These are phyloP conservation scores for Drosophila arizonae DNA, from an alignment of 1,140 invertebrate genomes.

Conservation along the genomic window DNA sequence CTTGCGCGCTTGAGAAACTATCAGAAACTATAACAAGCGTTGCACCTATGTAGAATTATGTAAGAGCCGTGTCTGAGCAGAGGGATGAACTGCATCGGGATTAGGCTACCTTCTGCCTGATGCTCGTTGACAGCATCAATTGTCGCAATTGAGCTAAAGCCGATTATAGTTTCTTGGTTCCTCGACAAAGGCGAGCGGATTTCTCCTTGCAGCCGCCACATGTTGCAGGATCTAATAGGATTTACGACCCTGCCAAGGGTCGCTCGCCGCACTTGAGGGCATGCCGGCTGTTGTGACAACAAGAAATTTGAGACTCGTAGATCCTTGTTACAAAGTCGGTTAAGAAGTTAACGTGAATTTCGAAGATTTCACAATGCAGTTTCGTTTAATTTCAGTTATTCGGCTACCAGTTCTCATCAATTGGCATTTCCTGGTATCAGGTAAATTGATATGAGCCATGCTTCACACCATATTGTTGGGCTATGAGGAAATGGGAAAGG, in stretches of 20 bases:
- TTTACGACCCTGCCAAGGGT: conserved; percentile 61
- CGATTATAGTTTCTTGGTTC: conserved; percentile 41
- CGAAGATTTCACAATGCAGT: conserved; percentile 12
- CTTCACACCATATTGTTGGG: conserved; percentile 12
- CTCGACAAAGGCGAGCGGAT: not conserved
- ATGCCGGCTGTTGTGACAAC: conserved; percentile 65
- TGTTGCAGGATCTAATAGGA: conserved; percentile 71
- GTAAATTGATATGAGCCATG: conserved; percentile 21
- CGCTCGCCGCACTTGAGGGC: conserved; percentile 28
- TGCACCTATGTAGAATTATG: not conserved
- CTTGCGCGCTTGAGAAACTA: not conserved
- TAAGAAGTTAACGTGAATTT: conserved; percentile 50
- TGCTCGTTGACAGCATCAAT: conserved; percentile 56
- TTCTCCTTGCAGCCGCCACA: conserved; percentile 51
- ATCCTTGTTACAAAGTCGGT: conserved; percentile 37
- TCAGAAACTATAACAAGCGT: no score
- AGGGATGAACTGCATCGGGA: not conserved
- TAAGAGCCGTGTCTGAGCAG: not conserved
- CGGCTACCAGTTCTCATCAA: conserved; percentile 27
- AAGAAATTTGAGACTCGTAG: conserved; percentile 60
- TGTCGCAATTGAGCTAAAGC: conserved; percentile 59
- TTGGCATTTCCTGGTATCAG: conserved; percentile 25
- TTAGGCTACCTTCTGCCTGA: not conserved
- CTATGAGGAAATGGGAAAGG: not conserved
- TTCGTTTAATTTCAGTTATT: conserved; percentile 10